These are phyloP conservation scores for Hypena proboscidalis DNA, from an alignment of 2,888 invertebrate species.

Conservation along the genomic window DNA sequence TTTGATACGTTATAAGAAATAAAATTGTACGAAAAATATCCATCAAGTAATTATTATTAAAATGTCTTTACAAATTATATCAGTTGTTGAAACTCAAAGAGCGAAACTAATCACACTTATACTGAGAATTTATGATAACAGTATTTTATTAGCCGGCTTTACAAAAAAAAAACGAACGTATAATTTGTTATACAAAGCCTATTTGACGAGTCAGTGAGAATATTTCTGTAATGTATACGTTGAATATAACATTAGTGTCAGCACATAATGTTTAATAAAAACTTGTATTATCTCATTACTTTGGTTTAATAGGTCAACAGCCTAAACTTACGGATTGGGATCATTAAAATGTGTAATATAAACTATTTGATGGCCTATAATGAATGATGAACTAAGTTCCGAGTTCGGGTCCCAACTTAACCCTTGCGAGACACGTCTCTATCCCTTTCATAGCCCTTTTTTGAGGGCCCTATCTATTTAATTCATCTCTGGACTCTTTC, in stretches of 20 bases:
- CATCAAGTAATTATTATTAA: not conserved
- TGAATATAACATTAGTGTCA: not conserved
- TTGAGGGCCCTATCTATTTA: conserved; percentile 79
- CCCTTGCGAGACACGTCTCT: conserved; percentile 48
- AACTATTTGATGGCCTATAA: conserved; percentile 18
- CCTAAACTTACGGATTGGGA: not conserved
- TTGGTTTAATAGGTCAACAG: conserved; percentile 1
- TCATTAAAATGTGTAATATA: conserved; percentile 22
- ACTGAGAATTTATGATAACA: conserved; percentile 4
- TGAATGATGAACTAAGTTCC: conserved; percentile 33
- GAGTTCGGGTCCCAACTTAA: conserved; percentile 19
- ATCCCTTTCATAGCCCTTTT: conserved; percentile 71
- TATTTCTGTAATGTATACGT: not conserved
- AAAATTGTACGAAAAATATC: not conserved
- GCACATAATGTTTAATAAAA: not conserved
- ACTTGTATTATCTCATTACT: not conserved
- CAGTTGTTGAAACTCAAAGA: conserved; percentile 23
- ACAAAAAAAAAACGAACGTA: conserved; percentile 5
- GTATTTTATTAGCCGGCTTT: conserved; percentile 5
- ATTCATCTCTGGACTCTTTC: conserved; percentile 82
- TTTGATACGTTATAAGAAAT: not conserved
- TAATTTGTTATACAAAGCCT: conserved; percentile 9
- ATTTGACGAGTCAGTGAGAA: conserved; percentile 3
- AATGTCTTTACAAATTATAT: conserved; percentile 11
- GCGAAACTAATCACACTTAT: conserved; percentile 30